Percentiles rank a stretch among this genome's conserved stretches.
Conservation (phyloP, 1,140 invertebrate genomes). For the Drosophila pandora region DNA sequence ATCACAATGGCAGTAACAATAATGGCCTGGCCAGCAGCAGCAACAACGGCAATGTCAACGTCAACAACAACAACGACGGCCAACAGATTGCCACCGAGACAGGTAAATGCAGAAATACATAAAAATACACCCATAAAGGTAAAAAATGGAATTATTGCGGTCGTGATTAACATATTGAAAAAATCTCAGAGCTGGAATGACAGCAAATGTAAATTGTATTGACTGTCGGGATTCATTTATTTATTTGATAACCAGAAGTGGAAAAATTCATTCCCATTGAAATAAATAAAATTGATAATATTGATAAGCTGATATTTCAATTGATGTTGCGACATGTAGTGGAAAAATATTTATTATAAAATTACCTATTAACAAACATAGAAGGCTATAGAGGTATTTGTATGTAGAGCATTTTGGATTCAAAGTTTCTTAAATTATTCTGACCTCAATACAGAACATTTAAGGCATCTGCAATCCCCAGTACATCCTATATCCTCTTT, state of each 20-base stretch:
- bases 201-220: conserved; percentile 44
- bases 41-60: conserved; percentile 45
- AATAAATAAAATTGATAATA: conserved; percentile 21
- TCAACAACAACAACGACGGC: conserved; percentile 77
- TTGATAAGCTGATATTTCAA: background rate
- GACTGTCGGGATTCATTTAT: conserved; percentile 35
- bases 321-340: too few species aligned
- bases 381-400: too few species aligned
- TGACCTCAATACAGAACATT: too few species aligned
- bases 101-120: conserved; percentile 39
- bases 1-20: conserved; percentile 71
- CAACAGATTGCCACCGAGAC: conserved; percentile 63
- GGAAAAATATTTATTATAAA: too few species aligned
- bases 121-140: background rate
- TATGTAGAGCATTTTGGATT: too few species aligned
- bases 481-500: background rate
- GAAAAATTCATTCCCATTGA: conserved; percentile 15
- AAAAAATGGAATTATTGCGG: conserved; percentile 6
- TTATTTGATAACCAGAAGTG: conserved; percentile 20
- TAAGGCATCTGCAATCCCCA: too few species aligned
- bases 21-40: conserved; percentile 32
- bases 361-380: too few species aligned
- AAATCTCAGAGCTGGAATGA: conserved; percentile 22
- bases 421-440: too few species aligned
- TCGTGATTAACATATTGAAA: conserved; percentile 41